Percentiles rank a stretch among this genome's conserved stretches.
Evolutionary conservation across 1,140 invertebrate genomes (phyloP).

Genomic region (Eueides isabella): DNA sequence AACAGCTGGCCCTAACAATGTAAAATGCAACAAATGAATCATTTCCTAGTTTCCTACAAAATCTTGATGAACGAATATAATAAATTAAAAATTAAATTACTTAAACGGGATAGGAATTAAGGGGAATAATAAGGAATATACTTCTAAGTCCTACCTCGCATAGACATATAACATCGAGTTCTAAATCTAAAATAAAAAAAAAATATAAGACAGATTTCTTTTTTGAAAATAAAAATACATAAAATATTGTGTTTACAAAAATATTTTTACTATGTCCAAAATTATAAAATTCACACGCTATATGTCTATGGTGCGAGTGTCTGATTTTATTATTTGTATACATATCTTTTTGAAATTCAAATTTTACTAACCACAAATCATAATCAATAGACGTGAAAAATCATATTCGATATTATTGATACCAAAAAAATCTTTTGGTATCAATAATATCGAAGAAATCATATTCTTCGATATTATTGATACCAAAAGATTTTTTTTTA

Average conservation of each 20-base stretch:
- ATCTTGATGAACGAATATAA: slow-evolving; percentile 34
- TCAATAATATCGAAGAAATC: too few species aligned
- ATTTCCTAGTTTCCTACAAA: slow-evolving; percentile 37
- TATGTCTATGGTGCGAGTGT: slow-evolving; percentile 32
- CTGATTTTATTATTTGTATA: slow-evolving; percentile 8
- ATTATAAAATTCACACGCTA: slow-evolving; percentile 11
- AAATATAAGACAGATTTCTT: not conserved
- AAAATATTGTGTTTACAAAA: slow-evolving; percentile 5
- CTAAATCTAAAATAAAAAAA: not conserved
- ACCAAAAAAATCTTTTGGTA: too few species aligned
- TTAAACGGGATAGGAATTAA: slow-evolving; percentile 26
- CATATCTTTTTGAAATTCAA: not conserved
- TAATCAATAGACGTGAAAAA: too few species aligned
- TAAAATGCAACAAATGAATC: slow-evolving; percentile 34
- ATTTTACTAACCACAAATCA: not conserved
- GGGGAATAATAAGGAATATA: slow-evolving; percentile 32
- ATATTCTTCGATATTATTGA: too few species aligned
- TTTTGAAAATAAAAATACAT: not conserved
- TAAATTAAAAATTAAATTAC: slow-evolving; percentile 31
- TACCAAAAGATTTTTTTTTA: too few species aligned
- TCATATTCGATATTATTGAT: too few species aligned
- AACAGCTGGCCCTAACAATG: slow-evolving; percentile 50
- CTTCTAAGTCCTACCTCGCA: slow-evolving; percentile 28
- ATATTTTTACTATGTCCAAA: not conserved
- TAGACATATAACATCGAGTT: slow-evolving; percentile 25